Evolutionary conservation across 2,797 vertebrate species (phyloP), one percentile per base, ranked within the genome.

Genomic region (Neosalanx taihuensis): DNA sequence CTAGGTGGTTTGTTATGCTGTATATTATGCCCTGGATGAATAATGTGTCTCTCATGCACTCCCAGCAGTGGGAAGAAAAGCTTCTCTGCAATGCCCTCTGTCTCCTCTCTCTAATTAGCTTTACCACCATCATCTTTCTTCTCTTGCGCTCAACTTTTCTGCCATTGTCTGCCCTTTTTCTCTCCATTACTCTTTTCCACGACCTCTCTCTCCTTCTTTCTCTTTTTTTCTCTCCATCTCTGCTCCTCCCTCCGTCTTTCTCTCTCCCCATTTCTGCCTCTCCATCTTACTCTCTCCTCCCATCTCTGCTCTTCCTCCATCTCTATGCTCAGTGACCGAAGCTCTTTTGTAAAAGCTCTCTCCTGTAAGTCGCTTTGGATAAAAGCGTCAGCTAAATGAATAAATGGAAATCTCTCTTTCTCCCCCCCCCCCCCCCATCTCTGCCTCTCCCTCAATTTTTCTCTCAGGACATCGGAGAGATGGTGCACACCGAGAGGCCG

Each of bases 381-480:
- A 26, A 26, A 31, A 12, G 12, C 4, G 12, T n/a, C 18, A 15
- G 12, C 4, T 57, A 4, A 15, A 4, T 57, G 6, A 4, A 15
- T 57, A 10, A 12, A 7, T 31, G 10, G 17, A 7, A 41, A 3
- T 26, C 37, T 30, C 10, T 10, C 3, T 68, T 4, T 53, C 17
- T 23, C 2, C n/a, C 29, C 10, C 35, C 35, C 37, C 17, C 18
- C 2, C n/a, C 29, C 10, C 35, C 35, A 1, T 41, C 15, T 30
- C 33, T 46, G 15, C n/a, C 33, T 31, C 35, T 9, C 6, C 41
- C 2, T 72, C 6, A 51, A 29, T 74, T 58, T 72, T 20, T 72
- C 37, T 73, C n/a, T 64, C 84, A 96, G 95, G 94, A 96, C 85
- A 94, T 96, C 76, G 92, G 90, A 58, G 94, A 96, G 69, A 96